These are phyloP conservation scores for Argynnis bischoffii DNA, from an alignment of 2,888 invertebrate genomes.

Conservation along the genomic window DNA sequence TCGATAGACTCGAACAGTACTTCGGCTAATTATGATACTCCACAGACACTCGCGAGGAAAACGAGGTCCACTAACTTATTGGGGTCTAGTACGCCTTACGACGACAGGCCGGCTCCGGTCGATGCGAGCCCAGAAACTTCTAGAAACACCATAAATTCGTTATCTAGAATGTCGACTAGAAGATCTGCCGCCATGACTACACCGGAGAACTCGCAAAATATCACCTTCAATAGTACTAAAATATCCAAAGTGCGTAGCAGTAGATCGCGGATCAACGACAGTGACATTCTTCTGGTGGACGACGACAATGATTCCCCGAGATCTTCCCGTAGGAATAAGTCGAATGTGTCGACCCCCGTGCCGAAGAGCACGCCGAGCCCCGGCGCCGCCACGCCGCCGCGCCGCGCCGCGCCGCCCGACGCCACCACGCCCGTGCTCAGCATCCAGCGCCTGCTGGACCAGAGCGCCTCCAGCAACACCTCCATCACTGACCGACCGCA, in stretches of 20 bases:
- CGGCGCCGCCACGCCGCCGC: slow-evolving; percentile 11
- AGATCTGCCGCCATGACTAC: slow-evolving; percentile 53
- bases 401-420: slow-evolving; percentile 59
- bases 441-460: slow-evolving; percentile 61
- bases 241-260: slow-evolving; percentile 51
- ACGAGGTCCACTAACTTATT: slow-evolving; percentile 50
- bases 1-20: slow-evolving; percentile 52
- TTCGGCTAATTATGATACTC: slow-evolving; percentile 49
- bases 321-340: slow-evolving; percentile 34
- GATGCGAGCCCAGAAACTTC: not conserved
- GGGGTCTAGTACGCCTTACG: slow-evolving; percentile 60
- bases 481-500: slow-evolving; percentile 12
- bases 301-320: slow-evolving; percentile 47
- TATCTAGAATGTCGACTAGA: slow-evolving; percentile 32
- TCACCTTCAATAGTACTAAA: slow-evolving; percentile 53
- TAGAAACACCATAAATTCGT: not conserved
- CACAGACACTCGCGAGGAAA: slow-evolving; percentile 43
- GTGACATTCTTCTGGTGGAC: slow-evolving; percentile 49
- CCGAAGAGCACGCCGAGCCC: slow-evolving; percentile 24
- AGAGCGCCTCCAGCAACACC: slow-evolving; percentile 49
- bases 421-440: slow-evolving; percentile 64
- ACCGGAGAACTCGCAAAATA: slow-evolving; percentile 51
- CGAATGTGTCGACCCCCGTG: slow-evolving; percentile 18
- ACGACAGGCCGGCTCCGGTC: slow-evolving; percentile 22
- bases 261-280: slow-evolving; percentile 59